Conservation (phyloP, 2,888 invertebrate species). For the Synergus gifuensis region DNA sequence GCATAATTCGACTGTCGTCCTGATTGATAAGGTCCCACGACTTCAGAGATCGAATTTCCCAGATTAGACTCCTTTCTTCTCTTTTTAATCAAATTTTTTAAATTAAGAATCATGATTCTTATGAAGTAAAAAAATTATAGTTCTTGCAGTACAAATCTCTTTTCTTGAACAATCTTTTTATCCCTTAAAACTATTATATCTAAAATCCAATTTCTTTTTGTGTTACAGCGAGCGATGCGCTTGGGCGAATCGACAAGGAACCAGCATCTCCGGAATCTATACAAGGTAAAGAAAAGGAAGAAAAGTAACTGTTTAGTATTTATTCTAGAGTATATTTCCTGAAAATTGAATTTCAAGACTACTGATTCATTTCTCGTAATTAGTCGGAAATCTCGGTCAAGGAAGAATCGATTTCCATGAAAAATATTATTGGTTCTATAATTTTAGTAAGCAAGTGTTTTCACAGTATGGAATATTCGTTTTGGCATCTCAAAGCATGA, state of each 20-base stretch:
- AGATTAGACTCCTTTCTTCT: neutral
- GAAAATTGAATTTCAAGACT: constrained; percentile 29
- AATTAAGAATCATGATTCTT: neutral
- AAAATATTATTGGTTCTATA: neutral
- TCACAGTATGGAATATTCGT: no score
- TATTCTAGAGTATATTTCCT: neutral
- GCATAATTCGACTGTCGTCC: constrained; percentile 45
- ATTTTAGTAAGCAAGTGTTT: no score
- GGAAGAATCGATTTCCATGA: constrained; percentile 26
- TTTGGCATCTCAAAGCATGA: no score
- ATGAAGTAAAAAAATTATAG: no score
- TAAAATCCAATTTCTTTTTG: constrained; percentile 61
- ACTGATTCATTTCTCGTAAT: neutral
- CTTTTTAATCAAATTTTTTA: neutral
- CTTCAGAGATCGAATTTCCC: constrained; percentile 1
- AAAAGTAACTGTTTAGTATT: neutral
- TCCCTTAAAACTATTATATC: neutral
- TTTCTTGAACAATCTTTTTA: no score
- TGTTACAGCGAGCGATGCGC: constrained; percentile 80
- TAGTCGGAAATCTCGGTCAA: neutral
- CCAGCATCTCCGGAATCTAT: constrained; percentile 84
- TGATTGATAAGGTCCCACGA: constrained; percentile 54
- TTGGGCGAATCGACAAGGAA: constrained; percentile 85
- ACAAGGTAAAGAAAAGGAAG: constrained; percentile 70
- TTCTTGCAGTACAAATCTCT: no score